Evolutionary conservation across 2,113 vertebrate species (phyloP).

Genomic region (Carassius gibelio): DNA sequence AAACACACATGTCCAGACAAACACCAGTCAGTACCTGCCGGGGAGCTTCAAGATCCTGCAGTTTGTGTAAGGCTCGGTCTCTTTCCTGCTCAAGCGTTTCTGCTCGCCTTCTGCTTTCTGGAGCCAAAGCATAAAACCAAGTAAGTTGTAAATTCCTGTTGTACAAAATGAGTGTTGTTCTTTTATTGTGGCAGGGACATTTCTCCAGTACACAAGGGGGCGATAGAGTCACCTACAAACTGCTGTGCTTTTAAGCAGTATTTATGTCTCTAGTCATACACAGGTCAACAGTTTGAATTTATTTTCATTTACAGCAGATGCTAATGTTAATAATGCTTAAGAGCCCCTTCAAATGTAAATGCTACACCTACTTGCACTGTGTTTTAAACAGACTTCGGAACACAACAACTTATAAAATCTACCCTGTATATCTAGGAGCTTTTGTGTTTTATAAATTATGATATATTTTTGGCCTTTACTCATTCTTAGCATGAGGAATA

Average conservation of each 20-base stretch:
- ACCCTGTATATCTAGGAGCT: neutral
- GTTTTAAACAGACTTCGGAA: neutral
- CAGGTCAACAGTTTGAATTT: neutral
- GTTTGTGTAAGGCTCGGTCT: conserved; percentile 53
- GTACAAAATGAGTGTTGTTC: neutral
- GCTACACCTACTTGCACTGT: neutral
- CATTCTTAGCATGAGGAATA: conserved; percentile 25
- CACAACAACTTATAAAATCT: neutral
- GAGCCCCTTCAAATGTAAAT: neutral
- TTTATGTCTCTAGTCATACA: neutral
- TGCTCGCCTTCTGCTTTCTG: conserved; percentile 58
- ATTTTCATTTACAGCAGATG: neutral
- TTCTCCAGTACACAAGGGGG: neutral
- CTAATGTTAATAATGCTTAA: neutral
- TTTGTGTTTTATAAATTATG: neutral
- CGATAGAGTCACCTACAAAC: neutral
- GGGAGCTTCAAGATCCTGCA: conserved; percentile 45
- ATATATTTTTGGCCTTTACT: neutral
- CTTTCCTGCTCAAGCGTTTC: conserved; percentile 62
- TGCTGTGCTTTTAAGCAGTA: neutral
- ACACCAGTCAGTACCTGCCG: conserved; percentile 57
- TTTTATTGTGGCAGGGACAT: neutral
- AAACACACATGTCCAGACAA: neutral
- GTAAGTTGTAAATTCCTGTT: neutral
- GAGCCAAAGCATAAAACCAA: conserved; percentile 32